Evolutionary conservation across 2,113 vertebrate species (phyloP), one percentile per base, ranked within the genome.

Genomic region (Scortum barcoo): DNA sequence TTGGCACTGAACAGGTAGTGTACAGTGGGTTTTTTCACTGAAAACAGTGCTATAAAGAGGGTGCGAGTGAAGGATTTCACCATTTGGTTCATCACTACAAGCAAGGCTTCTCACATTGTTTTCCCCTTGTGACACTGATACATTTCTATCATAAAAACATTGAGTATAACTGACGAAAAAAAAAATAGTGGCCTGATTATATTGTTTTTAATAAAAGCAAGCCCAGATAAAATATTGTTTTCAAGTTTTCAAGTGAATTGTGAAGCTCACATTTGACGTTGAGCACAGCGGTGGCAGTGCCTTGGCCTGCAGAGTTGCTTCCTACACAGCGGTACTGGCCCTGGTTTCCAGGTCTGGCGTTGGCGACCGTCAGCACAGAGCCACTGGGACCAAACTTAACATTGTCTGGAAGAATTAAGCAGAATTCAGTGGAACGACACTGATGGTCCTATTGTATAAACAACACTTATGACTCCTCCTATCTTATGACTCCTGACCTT

Each of bases 251-350:
- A 20, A 72, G 54, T 57, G 3, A 19, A 74, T 5, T 28, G 6
- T 17, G 8, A 54, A 19, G 78, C 95, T 94, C 88, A 99, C 98
- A 93, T 72, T 96, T 96, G 77, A 99, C 96, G 3, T 93, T 93
- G 3, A 99, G 95, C 42, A 90, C 94, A 72, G 96, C 96, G 0
- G 93, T 93, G 2, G 94, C 96, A 53, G 94, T 90, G 68, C 86
- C 91, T 0, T 95, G 93, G 0, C 98, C 98, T 0, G 94, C 96
- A 60, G 92, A 83, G 8, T 95, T 97, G 85, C 93, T 85, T 8
- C 95, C 98, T 80, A 96, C 80, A 0, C 98, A 99, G 85, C 95
- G 97, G 89, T 98, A 99, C 50, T 96, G 81, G 0, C 98, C 98
- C 0, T 97, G 97, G 94, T 99, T 98, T 78, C 83, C 86, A 54